Evolutionary conservation across 2,888 invertebrate species (phyloP).

Genomic region (Tenthredo distinguenda): DNA sequence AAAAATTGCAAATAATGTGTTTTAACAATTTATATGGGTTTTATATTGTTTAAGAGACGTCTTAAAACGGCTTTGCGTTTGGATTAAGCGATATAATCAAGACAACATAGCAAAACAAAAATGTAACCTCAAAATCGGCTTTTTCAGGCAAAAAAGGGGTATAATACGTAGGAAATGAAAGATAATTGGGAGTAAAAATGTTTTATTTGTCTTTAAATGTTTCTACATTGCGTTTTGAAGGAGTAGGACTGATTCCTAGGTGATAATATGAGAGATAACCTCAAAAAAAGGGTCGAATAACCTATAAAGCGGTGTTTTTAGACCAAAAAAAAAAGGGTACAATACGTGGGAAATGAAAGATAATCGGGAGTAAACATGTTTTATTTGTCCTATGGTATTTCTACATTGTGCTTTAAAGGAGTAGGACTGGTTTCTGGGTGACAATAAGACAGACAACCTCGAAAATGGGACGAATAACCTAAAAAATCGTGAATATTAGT

Average conservation of each 20-base stretch:
- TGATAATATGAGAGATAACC: not conserved
- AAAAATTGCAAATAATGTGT: not conserved
- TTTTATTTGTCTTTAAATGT: not conserved
- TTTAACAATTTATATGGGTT: not conserved
- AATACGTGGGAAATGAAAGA: no score
- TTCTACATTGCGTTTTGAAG: not conserved
- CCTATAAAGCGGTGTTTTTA: not conserved
- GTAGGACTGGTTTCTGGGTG: not conserved
- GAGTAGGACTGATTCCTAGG: not conserved
- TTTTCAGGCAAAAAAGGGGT: not conserved
- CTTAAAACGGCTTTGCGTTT: not conserved
- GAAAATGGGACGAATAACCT: not conserved
- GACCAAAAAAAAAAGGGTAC: no score
- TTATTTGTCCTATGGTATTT: not conserved
- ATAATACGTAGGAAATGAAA: not conserved
- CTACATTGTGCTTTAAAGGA: not conserved
- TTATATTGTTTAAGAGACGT: not conserved
- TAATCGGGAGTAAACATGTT: not conserved
- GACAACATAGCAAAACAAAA: not conserved
- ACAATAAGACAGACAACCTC: not conserved
- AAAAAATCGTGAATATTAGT: not conserved
- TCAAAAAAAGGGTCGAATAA: not conserved
- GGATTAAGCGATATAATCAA: not conserved
- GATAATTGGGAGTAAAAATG: not conserved
- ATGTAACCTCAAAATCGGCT: not conserved